A percentile compares a stretch with the other conserved stretches of the same genome.
These are phyloP conservation scores for Pterophyllum scalare DNA, from an alignment of 2,113 vertebrate genomes.

Conservation along the genomic window DNA sequence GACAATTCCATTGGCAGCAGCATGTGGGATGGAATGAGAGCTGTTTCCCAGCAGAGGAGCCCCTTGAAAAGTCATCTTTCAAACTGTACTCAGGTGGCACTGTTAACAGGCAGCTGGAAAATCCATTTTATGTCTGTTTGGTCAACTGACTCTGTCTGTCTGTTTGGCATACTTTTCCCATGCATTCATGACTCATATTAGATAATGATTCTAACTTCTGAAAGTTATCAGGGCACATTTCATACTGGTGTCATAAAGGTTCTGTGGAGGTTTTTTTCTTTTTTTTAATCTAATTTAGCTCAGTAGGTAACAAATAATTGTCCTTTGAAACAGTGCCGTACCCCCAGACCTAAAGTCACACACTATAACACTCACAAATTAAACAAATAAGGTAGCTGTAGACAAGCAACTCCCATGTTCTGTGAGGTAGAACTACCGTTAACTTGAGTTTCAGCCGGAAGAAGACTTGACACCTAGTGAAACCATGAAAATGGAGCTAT, in stretches of 20 bases:
- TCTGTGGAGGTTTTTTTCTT: neutral
- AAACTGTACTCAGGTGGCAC: conserved; percentile 71
- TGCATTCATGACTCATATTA: conserved; percentile 35
- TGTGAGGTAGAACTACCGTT: too few species aligned
- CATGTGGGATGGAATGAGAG: conserved; percentile 28
- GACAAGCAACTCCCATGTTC: too few species aligned
- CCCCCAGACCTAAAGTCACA: too few species aligned
- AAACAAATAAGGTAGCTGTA: too few species aligned
- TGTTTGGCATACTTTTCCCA: conserved; percentile 35
- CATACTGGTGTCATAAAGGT: neutral
- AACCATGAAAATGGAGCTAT: too few species aligned
- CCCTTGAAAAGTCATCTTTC: conserved; percentile 40
- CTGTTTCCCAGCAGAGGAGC: conserved; percentile 52
- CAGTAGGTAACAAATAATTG: too few species aligned
- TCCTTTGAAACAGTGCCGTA: neutral
- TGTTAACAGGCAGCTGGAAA: conserved; percentile 61
- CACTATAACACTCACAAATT: too few species aligned
- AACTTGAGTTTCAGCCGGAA: too few species aligned
- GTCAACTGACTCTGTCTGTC: neutral
- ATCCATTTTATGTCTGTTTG: conserved; percentile 54
- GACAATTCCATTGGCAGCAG: conserved; percentile 45
- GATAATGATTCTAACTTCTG: conserved; percentile 22
- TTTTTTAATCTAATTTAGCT: neutral
- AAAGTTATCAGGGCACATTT: conserved; percentile 13
- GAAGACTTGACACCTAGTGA: too few species aligned